These are phyloP conservation scores for Oscheius sp. DNA, from an alignment of 2,888 invertebrate genomes.

Conservation along the genomic window DNA sequence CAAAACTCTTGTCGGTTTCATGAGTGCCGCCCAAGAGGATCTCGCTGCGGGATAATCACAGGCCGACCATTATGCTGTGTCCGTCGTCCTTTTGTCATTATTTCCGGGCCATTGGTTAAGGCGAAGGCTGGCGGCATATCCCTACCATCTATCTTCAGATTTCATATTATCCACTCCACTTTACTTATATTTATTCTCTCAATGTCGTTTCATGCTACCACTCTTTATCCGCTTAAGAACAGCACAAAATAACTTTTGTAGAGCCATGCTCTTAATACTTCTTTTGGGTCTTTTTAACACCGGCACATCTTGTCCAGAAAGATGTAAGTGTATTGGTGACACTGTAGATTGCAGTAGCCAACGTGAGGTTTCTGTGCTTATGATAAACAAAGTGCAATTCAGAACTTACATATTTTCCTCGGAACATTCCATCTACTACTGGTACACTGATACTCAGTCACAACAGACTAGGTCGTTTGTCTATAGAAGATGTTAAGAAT, in stretches of 20 bases:
- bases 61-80: conserved; percentile 36
- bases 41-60: conserved; percentile 35
- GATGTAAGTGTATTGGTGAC: conserved; percentile 31
- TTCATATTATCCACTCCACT: background rate
- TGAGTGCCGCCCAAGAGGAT: conserved; percentile 25
- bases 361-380: conserved; percentile 2
- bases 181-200: background rate
- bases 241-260: background rate
- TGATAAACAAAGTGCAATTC: background rate
- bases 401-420: conserved; percentile 27
- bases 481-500: conserved; percentile 33
- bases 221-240: background rate
- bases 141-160: conserved; percentile 24
- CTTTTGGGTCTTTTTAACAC: conserved; percentile 28
- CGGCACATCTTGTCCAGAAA: conserved; percentile 26
- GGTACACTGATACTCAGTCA: conserved; percentile 33
- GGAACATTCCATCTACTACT: conserved; percentile 23
- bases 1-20: background rate
- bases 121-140: conserved; percentile 26
- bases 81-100: conserved; percentile 37
- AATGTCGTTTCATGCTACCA: background rate
- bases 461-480: conserved; percentile 23
- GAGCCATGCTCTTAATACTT: conserved; percentile 27
- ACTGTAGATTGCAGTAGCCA: conserved; percentile 33
- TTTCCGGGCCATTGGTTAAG: conserved; percentile 36